Evolutionary conservation across 2,113 vertebrate species (phyloP).

Genomic region (Crotalus tigris): DNA sequence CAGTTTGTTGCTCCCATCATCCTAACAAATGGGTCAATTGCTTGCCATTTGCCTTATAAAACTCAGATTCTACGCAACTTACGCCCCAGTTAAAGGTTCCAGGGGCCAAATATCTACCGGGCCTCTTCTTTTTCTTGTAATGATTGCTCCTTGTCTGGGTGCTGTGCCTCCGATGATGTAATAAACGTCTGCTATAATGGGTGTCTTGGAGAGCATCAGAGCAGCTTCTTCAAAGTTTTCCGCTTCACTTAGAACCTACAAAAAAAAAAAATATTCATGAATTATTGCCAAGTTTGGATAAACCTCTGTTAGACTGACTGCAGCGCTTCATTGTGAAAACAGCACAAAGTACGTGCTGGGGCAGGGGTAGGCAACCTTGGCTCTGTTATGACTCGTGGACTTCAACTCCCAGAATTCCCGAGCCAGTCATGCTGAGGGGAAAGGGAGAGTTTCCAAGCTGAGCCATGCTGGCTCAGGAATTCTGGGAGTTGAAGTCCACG

Average conservation of each 20-base stretch:
- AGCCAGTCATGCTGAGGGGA: no score
- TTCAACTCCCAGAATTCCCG: no score
- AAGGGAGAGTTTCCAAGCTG: no score
- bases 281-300: rapidly evolving
- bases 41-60: neutral
- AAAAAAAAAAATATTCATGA: slow-evolving; percentile 16
- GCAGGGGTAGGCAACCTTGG: no score
- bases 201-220: slow-evolving; percentile 74
- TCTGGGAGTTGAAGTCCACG: no score
- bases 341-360: no score
- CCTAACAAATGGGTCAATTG: neutral
- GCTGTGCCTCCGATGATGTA: slow-evolving; percentile 84
- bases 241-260: slow-evolving; percentile 72
- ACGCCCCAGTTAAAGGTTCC: slow-evolving; percentile 78
- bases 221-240: slow-evolving; percentile 81
- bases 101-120: slow-evolving; percentile 90
- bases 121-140: slow-evolving; percentile 82
- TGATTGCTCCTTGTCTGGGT: slow-evolving; percentile 81
- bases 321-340: no score
- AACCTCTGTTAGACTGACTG: neutral
- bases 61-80: slow-evolving; percentile 47
- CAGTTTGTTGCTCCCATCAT: neutral
- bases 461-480: no score
- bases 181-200: slow-evolving; percentile 89
- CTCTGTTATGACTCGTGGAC: no score